Base-by-base conservation (phyloP, 2,797 vertebrate species). In the Acanthopagrus latus region DNA sequence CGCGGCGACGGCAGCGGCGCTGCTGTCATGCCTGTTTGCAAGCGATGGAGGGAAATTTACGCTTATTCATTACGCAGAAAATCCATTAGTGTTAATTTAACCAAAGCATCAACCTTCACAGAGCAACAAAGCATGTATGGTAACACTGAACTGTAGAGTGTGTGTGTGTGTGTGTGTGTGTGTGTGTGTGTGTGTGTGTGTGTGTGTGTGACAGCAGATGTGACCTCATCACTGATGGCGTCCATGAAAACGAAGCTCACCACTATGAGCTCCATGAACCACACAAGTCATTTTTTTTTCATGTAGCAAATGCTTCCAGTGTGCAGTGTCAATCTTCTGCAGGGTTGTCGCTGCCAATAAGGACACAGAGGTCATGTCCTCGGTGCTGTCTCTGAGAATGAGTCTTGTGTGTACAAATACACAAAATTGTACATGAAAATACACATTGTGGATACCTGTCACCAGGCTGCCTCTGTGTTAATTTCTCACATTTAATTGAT, bases 11-110 rank as follows among this genome's bases (percentile, higher is more conserved):
- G 44, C 18, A 16, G 66, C 46, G 1, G 44, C 23, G 38, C 25
- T 51, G 50, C 29, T 64, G 64, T 33, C 52, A 38, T 63, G 82
- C 63, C 48, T 63, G 66, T 66, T 68, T 60, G 72, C 17, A 3
- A 58, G 67, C 63, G 47, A 58, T 41, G 66, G 48, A 47, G 65
- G 66, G 66, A 59, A 78, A 70, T 67, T 69, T 64, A 52, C 38
- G 5, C 74, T 80, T 47, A 55, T 67, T 88, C 82, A 81, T 88
- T 90, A 86, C 83, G 87, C 71, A 63, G 78, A 80, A 88, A 87
- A 86, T 54, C 76, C 85, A 91, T 89, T 89, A 89, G 80, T 27
- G 77, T 69, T 75, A 80, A 86, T 89, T 78, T 51, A 62, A 81
- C 29, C 33, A 67, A 81, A 80, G 21, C 74, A 71, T 57, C 81